phyloP scores from a whole-genome alignment of 2,888 invertebrate species.

The Zhuqinia jingwanae region DNA sequence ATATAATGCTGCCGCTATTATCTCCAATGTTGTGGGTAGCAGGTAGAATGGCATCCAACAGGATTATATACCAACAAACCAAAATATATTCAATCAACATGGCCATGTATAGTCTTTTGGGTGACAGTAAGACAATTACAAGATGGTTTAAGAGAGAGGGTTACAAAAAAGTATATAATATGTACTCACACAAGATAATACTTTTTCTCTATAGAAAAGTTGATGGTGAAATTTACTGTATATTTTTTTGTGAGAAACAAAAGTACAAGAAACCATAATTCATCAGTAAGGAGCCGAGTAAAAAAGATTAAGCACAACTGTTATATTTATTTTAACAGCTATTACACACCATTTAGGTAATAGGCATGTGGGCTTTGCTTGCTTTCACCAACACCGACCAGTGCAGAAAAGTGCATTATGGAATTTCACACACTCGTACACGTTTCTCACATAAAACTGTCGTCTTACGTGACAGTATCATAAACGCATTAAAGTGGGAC shows the following conservation, averaged over 20 bases:
- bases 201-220: not conserved
- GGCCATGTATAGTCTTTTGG: no score
- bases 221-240: not conserved
- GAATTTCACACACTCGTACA: not conserved
- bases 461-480: not conserved
- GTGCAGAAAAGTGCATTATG: constrained; percentile 36
- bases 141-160: not conserved
- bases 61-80: not conserved
- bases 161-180: not conserved
- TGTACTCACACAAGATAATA: not conserved
- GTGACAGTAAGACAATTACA: not conserved
- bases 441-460: constrained; percentile 11
- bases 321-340: not conserved
- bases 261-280: constrained; percentile 14
- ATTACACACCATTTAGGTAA: no score
- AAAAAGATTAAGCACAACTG: no score
- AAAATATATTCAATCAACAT: no score
- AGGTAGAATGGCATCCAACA: no score
- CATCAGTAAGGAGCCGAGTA: not conserved
- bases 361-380: no score
- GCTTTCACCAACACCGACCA: not conserved
- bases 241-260: not conserved
- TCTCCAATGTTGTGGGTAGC: no score
- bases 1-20: not conserved
- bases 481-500: constrained; percentile 8